A percentile compares a stretch with the other conserved stretches of the same genome.
Conservation (phyloP, 2,888 invertebrate species). For the Protonemura montana region DNA sequence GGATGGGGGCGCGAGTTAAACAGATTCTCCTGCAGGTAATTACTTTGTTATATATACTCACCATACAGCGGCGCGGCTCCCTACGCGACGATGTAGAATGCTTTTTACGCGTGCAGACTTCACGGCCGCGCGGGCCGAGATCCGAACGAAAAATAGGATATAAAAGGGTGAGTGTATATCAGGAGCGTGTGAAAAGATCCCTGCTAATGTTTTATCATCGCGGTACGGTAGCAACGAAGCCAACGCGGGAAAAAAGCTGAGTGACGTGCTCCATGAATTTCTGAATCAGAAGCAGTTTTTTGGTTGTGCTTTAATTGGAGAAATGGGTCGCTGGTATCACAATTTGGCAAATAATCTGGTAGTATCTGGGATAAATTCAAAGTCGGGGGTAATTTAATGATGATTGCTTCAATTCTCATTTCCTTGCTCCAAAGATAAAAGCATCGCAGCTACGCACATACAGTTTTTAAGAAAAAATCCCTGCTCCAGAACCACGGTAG, state of each 20-base stretch:
- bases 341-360: background rate
- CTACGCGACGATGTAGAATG: background rate
- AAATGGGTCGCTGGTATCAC: background rate
- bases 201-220: background rate
- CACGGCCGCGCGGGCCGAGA: background rate
- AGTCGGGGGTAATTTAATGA: background rate
- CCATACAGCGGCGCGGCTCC: constrained; percentile 14
- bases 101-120: constrained; percentile 18
- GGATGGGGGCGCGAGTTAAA: constrained; percentile 38
- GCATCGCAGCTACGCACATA: background rate
- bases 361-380: background rate
- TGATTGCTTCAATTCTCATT: background rate
- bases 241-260: no score
- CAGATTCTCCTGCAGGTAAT: constrained; percentile 44
- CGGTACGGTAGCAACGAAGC: background rate
- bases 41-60: constrained; percentile 47
- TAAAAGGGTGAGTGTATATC: background rate
- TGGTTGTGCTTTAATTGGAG: background rate
- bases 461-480: background rate
- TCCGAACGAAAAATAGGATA: background rate
- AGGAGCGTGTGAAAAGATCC: background rate
- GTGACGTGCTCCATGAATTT: background rate
- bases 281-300: background rate
- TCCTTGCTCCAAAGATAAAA: background rate
- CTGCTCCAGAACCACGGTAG: background rate